phyloP scores from a whole-genome alignment of 1,140 invertebrate genomes.

The Aphaenogaster ashmeadi region DNA sequence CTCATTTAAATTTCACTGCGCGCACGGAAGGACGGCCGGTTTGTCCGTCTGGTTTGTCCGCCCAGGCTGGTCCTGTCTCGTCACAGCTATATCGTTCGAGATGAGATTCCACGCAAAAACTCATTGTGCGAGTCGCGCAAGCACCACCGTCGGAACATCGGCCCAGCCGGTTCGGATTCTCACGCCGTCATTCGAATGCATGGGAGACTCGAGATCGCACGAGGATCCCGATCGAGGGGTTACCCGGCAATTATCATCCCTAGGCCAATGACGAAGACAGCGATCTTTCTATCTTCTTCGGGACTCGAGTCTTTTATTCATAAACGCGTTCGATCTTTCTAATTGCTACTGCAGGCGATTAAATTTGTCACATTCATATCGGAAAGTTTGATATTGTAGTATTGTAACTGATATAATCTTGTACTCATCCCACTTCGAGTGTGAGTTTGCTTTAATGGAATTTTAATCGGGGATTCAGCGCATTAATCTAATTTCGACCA shows the following conservation, averaged over 20 bases:
- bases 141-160: neutral
- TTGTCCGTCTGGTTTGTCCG: constrained; percentile 2
- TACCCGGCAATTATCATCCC: constrained; percentile 1
- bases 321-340: neutral
- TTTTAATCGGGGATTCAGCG: neutral
- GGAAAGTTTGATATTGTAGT: neutral
- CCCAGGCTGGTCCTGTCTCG: neutral
- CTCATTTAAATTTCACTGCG: constrained; percentile 73
- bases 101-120: constrained; percentile 41
- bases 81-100: constrained; percentile 14
- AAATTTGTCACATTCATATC: neutral
- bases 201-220: constrained; percentile 19
- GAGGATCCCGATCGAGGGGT: constrained; percentile 29
- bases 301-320: neutral
- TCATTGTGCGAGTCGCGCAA: constrained; percentile 19
- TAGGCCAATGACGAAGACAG: neutral
- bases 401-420: neutral
- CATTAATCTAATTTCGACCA: neutral
- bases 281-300: neutral
- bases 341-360: neutral
- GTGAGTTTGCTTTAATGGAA: neutral
- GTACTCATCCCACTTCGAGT: neutral
- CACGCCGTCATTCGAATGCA: constrained; percentile 26
- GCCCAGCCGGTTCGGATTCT: constrained; percentile 51
- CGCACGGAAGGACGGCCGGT: constrained; percentile 67